Evolutionary conservation across 2,888 invertebrate species (phyloP), one percentile per base, ranked within the genome.

Genomic region (Tenthredo notha): DNA sequence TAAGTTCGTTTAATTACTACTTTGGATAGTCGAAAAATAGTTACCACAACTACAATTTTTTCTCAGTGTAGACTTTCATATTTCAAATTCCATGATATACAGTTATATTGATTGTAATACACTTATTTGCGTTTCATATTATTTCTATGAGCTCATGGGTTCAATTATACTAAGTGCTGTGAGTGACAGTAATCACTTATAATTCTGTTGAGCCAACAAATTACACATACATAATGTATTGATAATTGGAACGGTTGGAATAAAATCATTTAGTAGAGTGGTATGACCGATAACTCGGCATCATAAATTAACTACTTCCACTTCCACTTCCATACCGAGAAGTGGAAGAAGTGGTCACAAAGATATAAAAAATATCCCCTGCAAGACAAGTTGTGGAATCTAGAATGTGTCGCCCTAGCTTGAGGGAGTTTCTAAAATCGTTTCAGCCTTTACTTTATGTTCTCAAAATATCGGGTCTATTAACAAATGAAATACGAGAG

Each of bases 141-240:
- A 25, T 47, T 74, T 43, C 15, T 0, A 47, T 47, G 15, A 12
- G 43, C 15, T 9, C 21, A 10, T 29, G 37, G 74, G 25, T 12
- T 7, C 25, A 43, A 25, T 74, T 4, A 25, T 43, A 43, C 74
- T 47, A 74, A 21, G 25, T 74, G 43, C 74, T 15, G 21, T 5
- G 43, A 74, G 40, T 74, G 25, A 15, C n/a, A 74, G 10, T 74
- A 6, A 47, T 37, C 70, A 72, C 47, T 25, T 1, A 25, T 43
- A 43, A 47, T 74, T 40, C 1, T 25, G 2, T 5, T 18, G 12
- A 67, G 33, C 33, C 33, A 67, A 18, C 33, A 67, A 67, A 18
- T 67, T 33, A 29, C 18, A 18, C 67, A 61, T 61, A 25, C 61
- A 72, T 43, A 74, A 74, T 43, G 21, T 43, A 43, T 74, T 74